phyloP scores from a whole-genome alignment of 2,797 vertebrate species.

The Falco rusticolus region DNA sequence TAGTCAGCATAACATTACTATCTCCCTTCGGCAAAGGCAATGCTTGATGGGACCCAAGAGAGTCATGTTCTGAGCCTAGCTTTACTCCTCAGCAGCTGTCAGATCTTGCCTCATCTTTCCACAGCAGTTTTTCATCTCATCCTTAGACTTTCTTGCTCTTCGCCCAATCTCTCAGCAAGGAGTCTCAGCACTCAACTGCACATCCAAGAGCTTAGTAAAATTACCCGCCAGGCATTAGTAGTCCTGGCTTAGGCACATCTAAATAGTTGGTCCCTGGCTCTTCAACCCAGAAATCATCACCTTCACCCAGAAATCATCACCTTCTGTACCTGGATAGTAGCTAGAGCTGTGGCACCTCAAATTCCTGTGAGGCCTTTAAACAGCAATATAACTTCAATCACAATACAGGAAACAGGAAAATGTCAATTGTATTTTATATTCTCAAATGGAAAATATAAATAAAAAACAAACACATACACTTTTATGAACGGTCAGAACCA shows the following conservation, averaged over 20 bases:
- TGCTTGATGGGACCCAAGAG: background rate
- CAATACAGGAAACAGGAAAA: background rate
- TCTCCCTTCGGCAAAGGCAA: background rate
- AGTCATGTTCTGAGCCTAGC: background rate
- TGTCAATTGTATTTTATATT: background rate
- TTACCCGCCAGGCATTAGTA: background rate
- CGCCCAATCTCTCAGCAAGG: background rate
- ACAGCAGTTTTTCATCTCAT: background rate
- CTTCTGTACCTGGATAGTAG: background rate
- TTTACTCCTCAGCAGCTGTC: background rate
- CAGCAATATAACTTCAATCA: background rate
- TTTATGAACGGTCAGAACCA: background rate
- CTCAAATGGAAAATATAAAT: background rate
- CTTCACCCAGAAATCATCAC: background rate
- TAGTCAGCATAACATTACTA: background rate
- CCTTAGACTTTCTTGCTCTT: background rate
- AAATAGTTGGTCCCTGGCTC: background rate
- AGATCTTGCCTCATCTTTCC: background rate
- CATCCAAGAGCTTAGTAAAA: constrained; percentile 2
- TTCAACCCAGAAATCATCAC: background rate
- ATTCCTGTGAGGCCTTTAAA: background rate
- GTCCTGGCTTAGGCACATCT: background rate
- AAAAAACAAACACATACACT: background rate
- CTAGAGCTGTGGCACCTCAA: background rate
- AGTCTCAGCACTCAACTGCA: background rate